Evolutionary conservation across 2,888 invertebrate genomes (phyloP), one percentile per base, ranked within the genome.

Genomic region (Luperina nickerlii): DNA sequence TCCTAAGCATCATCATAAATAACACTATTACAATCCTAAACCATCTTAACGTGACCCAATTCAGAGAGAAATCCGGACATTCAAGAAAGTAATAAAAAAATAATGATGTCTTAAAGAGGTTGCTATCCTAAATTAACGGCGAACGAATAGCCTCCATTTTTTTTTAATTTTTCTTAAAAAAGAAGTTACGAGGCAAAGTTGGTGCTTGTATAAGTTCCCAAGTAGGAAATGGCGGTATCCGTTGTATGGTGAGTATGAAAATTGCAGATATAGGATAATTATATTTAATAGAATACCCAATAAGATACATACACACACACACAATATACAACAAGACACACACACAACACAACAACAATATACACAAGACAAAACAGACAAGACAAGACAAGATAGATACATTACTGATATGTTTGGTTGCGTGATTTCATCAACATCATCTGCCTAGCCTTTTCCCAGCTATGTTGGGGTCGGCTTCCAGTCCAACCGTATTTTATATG

Each of bases 121-220:
- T 74, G 48, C 38, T 69, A 79, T 81, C 75, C 71, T 75, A 85
- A 89, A 89, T 87, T 89, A 89, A 85, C 67, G 78, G 70, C 82
- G 74, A 68, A 76, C 67, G 78, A 76, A 83, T 73, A 45, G 72
- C 15, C 13, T 27, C n/a, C 60, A 51, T 45, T 68, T 42, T 51
- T 45, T 42, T 18, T n/a, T 48, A 67, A 67, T 79, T 77, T 57
- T 73, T 27, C 15, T 32, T 74, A 75, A 66, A 79, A 82, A 86
- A 81, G 69, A 83, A 84, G 69, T 89, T 84, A 82, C 68, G 48
- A 32, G 32, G 20, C 45, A 71, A 85, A 88, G 69, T 88, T 89
- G 78, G 73, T 63, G 80, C 74, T 88, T 89, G 73, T 78, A 38
- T 76, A 84, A 89, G 84, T 89, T 89, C 74, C 63, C 65, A 72